Conservation (phyloP, 1,140 invertebrate genomes). For the Pseudachorutes palmiensis region DNA sequence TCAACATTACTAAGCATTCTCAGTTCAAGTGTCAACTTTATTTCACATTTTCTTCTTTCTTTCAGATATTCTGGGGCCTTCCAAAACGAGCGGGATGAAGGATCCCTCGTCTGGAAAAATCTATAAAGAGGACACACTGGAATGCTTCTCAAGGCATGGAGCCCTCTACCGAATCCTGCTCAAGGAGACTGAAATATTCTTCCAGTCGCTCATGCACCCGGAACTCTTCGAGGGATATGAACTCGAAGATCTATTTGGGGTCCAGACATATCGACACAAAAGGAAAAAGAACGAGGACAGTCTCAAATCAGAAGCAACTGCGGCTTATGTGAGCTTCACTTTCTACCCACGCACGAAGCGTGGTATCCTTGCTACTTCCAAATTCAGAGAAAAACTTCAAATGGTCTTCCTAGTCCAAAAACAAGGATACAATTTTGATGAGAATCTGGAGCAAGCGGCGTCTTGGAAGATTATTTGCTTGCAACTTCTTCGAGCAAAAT, state of each 20-base stretch:
- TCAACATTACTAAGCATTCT: no score
- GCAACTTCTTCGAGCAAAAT: conserved; percentile 15
- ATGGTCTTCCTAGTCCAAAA: conserved; percentile 32
- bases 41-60: no score
- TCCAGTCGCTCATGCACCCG: conserved; percentile 14
- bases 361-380: conserved; percentile 8
- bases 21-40: no score
- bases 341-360: conserved; percentile 17
- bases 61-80: no score
- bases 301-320: background rate
- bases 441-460: conserved; percentile 29
- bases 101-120: conserved; percentile 20
- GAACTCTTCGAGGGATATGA: conserved; percentile 17
- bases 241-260: conserved; percentile 34
- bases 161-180: conserved; percentile 26
- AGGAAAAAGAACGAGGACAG: conserved; percentile 8
- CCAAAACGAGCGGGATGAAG: no score
- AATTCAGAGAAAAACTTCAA: conserved; percentile 20
- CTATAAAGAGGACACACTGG: conserved; percentile 28
- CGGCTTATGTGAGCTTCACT: conserved; percentile 29
- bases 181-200: conserved; percentile 21
- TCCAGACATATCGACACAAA: conserved; percentile 29
- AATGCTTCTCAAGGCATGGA: conserved; percentile 22
- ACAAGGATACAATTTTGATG: conserved; percentile 21
- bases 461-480: conserved; percentile 31